Evolutionary conservation across 1,140 invertebrate species (phyloP).

Genomic region (Trichonephila inaurata): DNA sequence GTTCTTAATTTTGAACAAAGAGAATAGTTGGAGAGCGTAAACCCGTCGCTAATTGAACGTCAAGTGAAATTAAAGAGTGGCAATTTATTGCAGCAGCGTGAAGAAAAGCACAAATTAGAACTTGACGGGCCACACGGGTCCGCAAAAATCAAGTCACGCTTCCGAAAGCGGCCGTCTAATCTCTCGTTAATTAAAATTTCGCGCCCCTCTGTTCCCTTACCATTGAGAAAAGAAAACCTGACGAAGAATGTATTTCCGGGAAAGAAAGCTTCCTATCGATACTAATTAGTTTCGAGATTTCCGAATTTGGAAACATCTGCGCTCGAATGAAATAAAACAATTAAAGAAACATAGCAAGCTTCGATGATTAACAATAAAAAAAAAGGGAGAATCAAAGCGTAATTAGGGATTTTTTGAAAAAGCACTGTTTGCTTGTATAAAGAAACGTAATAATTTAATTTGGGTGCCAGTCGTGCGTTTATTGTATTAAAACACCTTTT

Average conservation of each 20-base stretch:
- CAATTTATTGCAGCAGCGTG: neutral
- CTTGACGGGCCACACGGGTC: neutral
- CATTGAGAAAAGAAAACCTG: slow-evolving; percentile 14
- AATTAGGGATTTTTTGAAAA: neutral
- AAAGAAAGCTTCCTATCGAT: slow-evolving; percentile 10
- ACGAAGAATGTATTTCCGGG: slow-evolving; percentile 6
- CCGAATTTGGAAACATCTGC: slow-evolving; percentile 19
- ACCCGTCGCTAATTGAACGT: slow-evolving; percentile 40
- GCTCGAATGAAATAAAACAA: neutral
- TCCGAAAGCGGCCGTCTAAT: slow-evolving; percentile 8
- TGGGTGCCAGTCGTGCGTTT: neutral
- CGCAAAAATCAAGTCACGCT: slow-evolving; percentile 44
- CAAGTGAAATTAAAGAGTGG: slow-evolving; percentile 41
- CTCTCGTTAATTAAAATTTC: slow-evolving; percentile 54
- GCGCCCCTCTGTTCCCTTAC: neutral
- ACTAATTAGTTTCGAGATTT: neutral
- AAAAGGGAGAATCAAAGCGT: neutral
- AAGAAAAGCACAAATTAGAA: slow-evolving; percentile 32
- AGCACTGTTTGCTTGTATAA: neutral
- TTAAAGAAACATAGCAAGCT: neutral
- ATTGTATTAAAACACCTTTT: neutral
- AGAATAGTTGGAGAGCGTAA: neutral
- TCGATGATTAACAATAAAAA: neutral
- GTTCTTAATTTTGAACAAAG: slow-evolving; percentile 41
- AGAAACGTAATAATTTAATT: slow-evolving; percentile 19